A percentile compares a stretch with the other conserved stretches of the same genome.
Evolutionary conservation across 2,797 vertebrate species (phyloP).

Genomic region (Synanceia verrucosa): DNA sequence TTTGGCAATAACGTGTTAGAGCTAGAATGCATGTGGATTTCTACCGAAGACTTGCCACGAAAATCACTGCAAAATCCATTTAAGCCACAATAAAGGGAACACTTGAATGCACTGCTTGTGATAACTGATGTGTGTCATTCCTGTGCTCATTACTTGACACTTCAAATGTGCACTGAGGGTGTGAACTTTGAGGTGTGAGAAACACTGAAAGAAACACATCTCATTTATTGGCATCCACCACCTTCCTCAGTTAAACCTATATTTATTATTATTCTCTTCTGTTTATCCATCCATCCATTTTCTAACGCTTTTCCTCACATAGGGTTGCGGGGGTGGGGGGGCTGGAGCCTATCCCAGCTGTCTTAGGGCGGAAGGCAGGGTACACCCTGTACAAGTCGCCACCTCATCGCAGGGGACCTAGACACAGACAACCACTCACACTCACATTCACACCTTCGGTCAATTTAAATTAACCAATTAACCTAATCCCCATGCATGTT

Average conservation of each 20-base stretch:
- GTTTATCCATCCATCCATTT: too few species aligned
- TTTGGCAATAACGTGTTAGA: conserved; percentile 3
- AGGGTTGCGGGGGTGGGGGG: too few species aligned
- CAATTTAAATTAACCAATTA: too few species aligned
- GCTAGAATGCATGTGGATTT: conserved; percentile 10
- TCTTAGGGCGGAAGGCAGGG: too few species aligned
- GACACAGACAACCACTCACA: too few species aligned
- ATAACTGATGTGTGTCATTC: conserved; percentile 4
- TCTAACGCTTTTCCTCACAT: too few species aligned
- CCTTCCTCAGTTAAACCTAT: neutral
- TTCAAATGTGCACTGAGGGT: neutral
- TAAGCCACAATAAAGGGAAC: neutral
- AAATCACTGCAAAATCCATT: conserved; percentile 2
- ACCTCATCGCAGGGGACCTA: too few species aligned
- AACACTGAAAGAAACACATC: neutral
- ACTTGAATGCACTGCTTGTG: neutral
- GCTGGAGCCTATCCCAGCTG: too few species aligned
- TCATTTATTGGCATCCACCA: neutral
- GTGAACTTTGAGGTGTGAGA: neutral
- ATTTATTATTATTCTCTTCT: neutral
- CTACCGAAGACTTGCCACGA: neutral
- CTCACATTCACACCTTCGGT: too few species aligned
- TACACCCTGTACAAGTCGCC: too few species aligned
- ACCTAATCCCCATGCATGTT: too few species aligned
- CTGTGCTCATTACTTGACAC: neutral